A percentile compares a stretch with the other conserved stretches of the same genome.
Evolutionary conservation across 2,113 vertebrate genomes (phyloP).

Genomic region (Asarcornis scutulata): DNA sequence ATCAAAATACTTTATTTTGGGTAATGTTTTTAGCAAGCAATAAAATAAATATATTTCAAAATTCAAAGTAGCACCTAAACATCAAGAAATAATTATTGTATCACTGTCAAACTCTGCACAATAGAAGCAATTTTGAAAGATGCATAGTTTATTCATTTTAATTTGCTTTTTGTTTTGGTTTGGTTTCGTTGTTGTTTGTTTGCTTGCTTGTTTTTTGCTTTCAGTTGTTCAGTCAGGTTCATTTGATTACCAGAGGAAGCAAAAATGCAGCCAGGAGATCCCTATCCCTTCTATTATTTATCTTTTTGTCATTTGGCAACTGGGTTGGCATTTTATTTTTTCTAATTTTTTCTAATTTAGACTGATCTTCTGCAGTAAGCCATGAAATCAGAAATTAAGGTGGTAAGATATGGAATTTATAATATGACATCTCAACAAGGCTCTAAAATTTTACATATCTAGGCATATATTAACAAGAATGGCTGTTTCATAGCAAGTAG

Average conservation of each 20-base stretch:
- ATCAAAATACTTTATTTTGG: background rate
- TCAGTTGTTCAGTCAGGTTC: background rate
- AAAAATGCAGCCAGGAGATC: background rate
- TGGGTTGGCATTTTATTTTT: background rate
- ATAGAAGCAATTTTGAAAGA: background rate
- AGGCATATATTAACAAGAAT: background rate
- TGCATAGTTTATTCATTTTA: background rate
- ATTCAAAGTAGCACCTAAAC: background rate
- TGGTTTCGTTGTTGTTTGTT: background rate
- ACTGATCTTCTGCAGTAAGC: background rate
- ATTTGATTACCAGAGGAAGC: background rate
- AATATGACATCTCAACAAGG: background rate
- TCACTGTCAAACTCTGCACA: background rate
- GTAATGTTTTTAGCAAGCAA: background rate
- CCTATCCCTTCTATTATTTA: background rate
- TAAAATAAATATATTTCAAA: background rate
- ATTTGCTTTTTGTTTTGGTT: background rate
- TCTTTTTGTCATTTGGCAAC: background rate
- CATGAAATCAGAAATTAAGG: background rate
- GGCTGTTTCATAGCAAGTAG: background rate
- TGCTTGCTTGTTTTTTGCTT: rapidly evolving
- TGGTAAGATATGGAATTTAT: background rate
- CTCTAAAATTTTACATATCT: background rate
- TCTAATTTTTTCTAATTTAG: background rate
- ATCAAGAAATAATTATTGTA: background rate